Conservation (phyloP, 2,888 invertebrate genomes). For the Lycocerus yunnanus region DNA sequence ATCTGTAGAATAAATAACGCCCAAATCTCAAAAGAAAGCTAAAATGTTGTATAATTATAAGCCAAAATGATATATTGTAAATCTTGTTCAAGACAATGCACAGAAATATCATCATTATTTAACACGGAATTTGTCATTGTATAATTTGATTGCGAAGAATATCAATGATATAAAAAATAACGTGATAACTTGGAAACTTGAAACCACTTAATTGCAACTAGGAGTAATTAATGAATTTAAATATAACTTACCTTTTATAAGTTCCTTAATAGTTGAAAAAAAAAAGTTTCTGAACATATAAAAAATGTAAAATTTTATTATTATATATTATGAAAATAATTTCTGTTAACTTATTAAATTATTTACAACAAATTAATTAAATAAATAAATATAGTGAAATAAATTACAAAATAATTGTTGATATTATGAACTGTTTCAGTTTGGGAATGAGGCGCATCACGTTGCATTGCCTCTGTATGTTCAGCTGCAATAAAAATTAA, state of each 20-base stretch:
- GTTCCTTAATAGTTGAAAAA: background rate
- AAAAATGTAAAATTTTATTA: background rate
- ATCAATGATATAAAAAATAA: no score
- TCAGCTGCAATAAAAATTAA: slow-evolving; percentile 56
- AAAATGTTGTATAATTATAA: no score
- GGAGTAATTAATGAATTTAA: background rate
- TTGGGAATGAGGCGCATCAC: slow-evolving; percentile 54
- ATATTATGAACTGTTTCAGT: background rate
- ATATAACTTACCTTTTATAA: background rate
- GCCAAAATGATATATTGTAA: no score
- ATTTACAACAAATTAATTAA: background rate
- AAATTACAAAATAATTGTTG: background rate
- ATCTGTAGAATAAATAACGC: no score
- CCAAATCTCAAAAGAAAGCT: no score
- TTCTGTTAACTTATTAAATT: background rate
- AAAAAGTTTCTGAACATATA: background rate
- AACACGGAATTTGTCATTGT: no score
- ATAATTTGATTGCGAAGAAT: no score
- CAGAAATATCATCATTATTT: no score
- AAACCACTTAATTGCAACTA: background rate
- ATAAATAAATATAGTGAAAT: background rate
- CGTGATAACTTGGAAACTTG: background rate
- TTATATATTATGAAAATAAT: background rate
- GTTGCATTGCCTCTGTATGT: slow-evolving; percentile 68
- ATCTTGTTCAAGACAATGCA: no score